phyloP scores from a whole-genome alignment of 2,113 vertebrate species.

The Phoenicopterus ruber region DNA sequence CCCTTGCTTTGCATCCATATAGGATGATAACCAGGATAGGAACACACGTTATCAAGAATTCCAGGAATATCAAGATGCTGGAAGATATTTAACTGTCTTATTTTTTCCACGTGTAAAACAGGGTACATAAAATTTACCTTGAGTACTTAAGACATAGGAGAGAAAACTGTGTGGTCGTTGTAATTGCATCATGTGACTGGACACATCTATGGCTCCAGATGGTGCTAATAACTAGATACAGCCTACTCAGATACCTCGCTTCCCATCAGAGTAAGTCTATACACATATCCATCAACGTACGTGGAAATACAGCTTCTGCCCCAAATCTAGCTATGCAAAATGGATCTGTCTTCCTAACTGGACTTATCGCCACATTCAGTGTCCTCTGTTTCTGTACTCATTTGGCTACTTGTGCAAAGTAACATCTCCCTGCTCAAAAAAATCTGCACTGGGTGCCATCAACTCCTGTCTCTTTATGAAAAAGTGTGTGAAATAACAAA shows the following conservation, averaged over 20 bases:
- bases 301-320: neutral
- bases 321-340: neutral
- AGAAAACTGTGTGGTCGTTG: neutral
- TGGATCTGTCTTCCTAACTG: neutral
- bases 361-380: neutral
- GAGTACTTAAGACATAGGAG: neutral
- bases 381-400: neutral
- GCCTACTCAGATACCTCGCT: neutral
- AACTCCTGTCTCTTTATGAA: neutral
- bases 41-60: neutral
- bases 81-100: neutral
- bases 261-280: neutral
- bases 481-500: neutral
- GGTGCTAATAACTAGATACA: neutral
- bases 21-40: neutral
- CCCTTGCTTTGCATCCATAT: neutral
- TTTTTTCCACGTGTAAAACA: neutral
- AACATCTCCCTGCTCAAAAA: neutral
- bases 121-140: neutral
- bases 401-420: neutral
- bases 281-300: neutral
- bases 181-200: neutral
- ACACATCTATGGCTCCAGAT: neutral
- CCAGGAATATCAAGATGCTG: neutral
- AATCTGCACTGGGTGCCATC: neutral